These are phyloP conservation scores for Cerastoderma edule DNA, from an alignment of 2,888 invertebrate species.

Conservation along the genomic window DNA sequence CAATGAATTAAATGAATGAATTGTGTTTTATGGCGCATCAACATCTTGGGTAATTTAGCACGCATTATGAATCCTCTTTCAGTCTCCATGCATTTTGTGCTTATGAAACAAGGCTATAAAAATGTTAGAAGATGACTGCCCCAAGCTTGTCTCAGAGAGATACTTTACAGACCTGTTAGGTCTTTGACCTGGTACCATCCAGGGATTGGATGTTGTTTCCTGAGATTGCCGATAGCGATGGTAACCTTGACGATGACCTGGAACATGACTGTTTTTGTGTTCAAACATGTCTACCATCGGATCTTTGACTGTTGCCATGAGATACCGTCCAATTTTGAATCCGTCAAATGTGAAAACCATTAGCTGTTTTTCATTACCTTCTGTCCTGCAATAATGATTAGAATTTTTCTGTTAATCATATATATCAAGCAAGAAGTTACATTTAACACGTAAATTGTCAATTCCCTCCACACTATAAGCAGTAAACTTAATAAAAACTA, in stretches of 20 bases:
- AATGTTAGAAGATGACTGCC: too few relatives aligned
- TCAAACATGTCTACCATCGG: slow-evolving; percentile 46
- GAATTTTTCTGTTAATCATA: not conserved
- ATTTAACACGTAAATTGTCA: too few relatives aligned
- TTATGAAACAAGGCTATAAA: too few relatives aligned
- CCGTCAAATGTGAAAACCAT: slow-evolving; percentile 73
- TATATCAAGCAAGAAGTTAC: not conserved
- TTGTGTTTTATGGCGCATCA: too few relatives aligned
- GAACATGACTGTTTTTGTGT: slow-evolving; percentile 31
- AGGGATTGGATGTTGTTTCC: slow-evolving; percentile 44
- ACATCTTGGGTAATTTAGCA: too few relatives aligned
- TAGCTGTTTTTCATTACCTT: slow-evolving; percentile 74
- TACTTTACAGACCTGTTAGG: slow-evolving; percentile 67
- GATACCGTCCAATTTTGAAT: slow-evolving; percentile 73
- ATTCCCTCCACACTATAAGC: too few relatives aligned
- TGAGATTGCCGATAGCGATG: slow-evolving; percentile 51
- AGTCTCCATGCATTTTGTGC: too few relatives aligned
- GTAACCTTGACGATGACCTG: slow-evolving; percentile 48
- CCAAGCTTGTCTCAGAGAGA: too few relatives aligned
- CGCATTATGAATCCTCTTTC: too few relatives aligned
- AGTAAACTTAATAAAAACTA: too few relatives aligned
- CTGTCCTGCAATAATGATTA: slow-evolving; percentile 53
- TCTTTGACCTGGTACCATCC: slow-evolving; percentile 74
- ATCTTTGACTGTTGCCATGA: slow-evolving; percentile 64
- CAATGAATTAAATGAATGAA: too few relatives aligned